These are phyloP conservation scores for Mixornis gularis DNA, from an alignment of 2,113 vertebrate species.

Conservation along the genomic window DNA sequence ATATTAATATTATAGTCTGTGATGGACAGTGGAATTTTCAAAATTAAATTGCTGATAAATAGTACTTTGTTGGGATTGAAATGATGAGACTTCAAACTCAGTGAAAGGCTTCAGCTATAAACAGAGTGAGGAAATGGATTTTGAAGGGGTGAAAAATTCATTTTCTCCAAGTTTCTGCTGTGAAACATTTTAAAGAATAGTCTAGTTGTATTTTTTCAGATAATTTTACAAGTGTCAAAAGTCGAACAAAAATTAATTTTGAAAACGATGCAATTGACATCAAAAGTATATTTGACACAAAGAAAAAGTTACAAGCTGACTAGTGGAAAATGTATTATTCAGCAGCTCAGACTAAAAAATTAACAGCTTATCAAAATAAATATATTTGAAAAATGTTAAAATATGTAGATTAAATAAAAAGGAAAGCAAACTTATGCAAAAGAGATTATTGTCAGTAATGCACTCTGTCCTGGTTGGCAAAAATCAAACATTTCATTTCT, in stretches of 20 bases:
- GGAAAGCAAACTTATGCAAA: neutral
- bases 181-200: neutral
- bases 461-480: neutral
- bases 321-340: neutral
- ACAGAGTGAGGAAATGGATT: neutral
- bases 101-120: neutral
- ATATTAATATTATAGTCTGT: neutral
- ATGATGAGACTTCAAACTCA: neutral
- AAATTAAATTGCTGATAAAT: neutral
- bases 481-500: neutral
- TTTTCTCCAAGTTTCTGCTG: neutral
- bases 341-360: neutral
- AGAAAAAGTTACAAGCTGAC: neutral
- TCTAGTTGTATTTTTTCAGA: neutral
- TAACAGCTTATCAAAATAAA: neutral
- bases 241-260: neutral
- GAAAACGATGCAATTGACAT: neutral
- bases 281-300: neutral
- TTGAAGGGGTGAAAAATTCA: neutral
- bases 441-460: neutral
- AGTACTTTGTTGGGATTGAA: neutral
- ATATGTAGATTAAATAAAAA: neutral
- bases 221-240: neutral
- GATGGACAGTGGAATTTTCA: neutral
- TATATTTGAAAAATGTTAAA: neutral